Evolutionary conservation across 2,888 invertebrate genomes (phyloP).

Genomic region (Iselma pallidipennis): DNA sequence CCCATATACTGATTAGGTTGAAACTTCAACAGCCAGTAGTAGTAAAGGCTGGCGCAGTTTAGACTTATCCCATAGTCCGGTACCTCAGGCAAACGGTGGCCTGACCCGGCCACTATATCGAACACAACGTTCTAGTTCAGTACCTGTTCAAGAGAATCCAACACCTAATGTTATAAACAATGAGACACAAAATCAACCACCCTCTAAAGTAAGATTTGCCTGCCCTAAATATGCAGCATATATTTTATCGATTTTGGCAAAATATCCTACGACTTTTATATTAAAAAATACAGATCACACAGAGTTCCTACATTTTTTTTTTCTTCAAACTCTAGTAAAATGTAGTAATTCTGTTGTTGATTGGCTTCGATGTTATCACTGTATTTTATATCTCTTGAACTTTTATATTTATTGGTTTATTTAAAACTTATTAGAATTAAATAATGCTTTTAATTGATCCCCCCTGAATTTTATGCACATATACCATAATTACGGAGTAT

Average conservation of each 20-base stretch:
- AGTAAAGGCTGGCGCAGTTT: slow-evolving; percentile 61
- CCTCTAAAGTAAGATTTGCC: slow-evolving; percentile 52
- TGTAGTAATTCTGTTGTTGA: slow-evolving; percentile 20
- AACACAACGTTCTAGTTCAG: slow-evolving; percentile 67
- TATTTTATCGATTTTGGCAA: too few species aligned
- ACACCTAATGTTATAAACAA: slow-evolving; percentile 39
- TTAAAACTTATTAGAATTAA: slow-evolving; percentile 13
- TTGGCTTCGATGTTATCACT: slow-evolving; percentile 32
- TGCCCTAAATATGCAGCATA: slow-evolving; percentile 17
- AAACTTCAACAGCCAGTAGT: slow-evolving; percentile 51
- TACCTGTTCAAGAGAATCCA: slow-evolving; percentile 58
- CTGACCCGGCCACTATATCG: slow-evolving; percentile 61
- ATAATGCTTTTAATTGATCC: slow-evolving; percentile 15
- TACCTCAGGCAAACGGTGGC: slow-evolving; percentile 46
- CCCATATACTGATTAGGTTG: slow-evolving; percentile 48
- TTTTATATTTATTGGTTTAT: background rate
- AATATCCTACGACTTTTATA: background rate
- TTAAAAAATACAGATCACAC: slow-evolving; percentile 4
- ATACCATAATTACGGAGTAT: slow-evolving; percentile 46
- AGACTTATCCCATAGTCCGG: slow-evolving; percentile 55
- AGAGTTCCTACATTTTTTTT: slow-evolving; percentile 16
- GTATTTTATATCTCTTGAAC: slow-evolving; percentile 19
- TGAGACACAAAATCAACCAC: slow-evolving; percentile 46
- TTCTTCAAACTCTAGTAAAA: background rate
- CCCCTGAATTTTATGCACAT: slow-evolving; percentile 32